Evolutionary conservation across 2,888 invertebrate species (phyloP), one percentile per base, ranked within the genome.

Genomic region (Strigamia maritima): DNA sequence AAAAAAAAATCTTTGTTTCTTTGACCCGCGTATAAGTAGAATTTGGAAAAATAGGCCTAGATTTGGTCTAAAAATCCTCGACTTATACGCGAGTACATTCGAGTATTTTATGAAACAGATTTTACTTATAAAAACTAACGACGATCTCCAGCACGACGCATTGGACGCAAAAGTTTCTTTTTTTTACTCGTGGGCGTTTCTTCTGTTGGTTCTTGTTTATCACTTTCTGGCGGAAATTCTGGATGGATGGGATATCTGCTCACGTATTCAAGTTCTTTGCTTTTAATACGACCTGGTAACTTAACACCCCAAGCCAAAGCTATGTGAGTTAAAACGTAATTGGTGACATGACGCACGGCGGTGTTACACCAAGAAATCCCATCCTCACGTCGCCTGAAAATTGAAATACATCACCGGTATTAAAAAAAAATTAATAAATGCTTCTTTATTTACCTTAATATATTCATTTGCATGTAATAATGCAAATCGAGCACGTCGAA

Each of bases 221-320:
- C 22, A n/a, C 7, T 19, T 2, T 22, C 24, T 60, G 10, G 22
- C 12, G 60, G 24, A 60, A 60, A 60, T 10, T 7, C 22, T 60
- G 60, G 60, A 24, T 3, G 6, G 7, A 60, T 16, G 4, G 60
- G 60, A 12, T 16, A 8, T 4, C 12, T 22, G 10, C 2, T 60
- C 22, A 60, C 12, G 8, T 19, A 16, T 2, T 60, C 24, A 16
- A 60, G 19, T 24, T 60, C n/a, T 24, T 60, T 60, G 19, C 28
- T 28, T 75, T 75, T 75, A 12, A 38, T 40, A 38, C 60, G 60
- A 6, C 54, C 54, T 6, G 81, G 81, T 35, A 81, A 49, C 4
- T 40, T 79, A 26, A 35, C 10, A 22, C 60, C 28, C 94, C 94
- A 60, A 89, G 91, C 85, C 85, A 95, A 78, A 91, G 91, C 86